These are phyloP conservation scores for Nymphalis polychloros DNA, from an alignment of 2,888 invertebrate species.

Conservation along the genomic window DNA sequence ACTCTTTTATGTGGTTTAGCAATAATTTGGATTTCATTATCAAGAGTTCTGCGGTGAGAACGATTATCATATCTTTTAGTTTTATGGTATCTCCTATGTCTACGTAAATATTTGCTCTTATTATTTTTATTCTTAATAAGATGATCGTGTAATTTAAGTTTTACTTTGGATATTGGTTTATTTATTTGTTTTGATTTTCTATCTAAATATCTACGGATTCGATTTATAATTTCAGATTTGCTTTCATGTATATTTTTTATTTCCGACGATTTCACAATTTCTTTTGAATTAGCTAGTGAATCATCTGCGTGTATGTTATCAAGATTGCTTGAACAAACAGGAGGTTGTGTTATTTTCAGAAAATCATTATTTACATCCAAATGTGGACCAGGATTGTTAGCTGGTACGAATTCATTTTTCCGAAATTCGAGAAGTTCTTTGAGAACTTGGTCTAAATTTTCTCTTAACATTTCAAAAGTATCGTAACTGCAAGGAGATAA, in stretches of 20 bases:
- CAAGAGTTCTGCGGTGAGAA: constrained; percentile 31
- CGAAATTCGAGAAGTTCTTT: constrained; percentile 85
- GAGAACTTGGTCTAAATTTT: constrained; percentile 87
- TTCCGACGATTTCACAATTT: constrained; percentile 41
- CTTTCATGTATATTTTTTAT: constrained; percentile 42
- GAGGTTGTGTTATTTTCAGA: constrained; percentile 43
- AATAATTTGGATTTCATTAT: not conserved
- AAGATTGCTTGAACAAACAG: constrained; percentile 22
- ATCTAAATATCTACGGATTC: constrained; percentile 66
- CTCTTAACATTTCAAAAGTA: constrained; percentile 93
- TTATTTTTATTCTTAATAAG: constrained; percentile 35
- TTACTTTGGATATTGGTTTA: constrained; percentile 49
- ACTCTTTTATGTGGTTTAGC: constrained; percentile 24
- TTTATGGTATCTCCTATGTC: constrained; percentile 23
- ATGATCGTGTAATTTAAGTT: constrained; percentile 46
- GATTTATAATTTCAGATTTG: constrained; percentile 58
- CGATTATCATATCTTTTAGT: constrained; percentile 47
- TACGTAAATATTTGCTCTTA: constrained; percentile 39
- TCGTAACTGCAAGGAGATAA: constrained; percentile 82
- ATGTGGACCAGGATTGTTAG: constrained; percentile 64
- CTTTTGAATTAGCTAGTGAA: constrained; percentile 43
- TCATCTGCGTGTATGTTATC: constrained; percentile 43
- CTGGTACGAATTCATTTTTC: constrained; percentile 51
- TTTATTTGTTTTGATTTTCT: constrained; percentile 51
- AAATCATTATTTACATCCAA: constrained; percentile 59